Percentiles rank a stretch among this genome's conserved stretches.
Evolutionary conservation across 2,113 vertebrate species (phyloP).

Genomic region (Pluvialis apricaria): DNA sequence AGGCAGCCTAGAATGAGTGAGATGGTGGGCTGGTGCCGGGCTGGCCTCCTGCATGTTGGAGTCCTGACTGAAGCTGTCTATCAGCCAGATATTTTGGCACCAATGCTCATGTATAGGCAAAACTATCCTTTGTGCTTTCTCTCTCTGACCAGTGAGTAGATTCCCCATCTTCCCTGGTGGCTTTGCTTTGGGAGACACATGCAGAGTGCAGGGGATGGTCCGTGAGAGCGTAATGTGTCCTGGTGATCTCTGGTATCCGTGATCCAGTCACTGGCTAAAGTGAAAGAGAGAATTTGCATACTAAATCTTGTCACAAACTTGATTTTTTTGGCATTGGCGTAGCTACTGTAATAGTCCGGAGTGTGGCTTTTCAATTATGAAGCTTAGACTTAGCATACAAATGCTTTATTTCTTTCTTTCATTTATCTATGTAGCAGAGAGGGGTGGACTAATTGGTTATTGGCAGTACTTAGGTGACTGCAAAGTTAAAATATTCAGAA

Average conservation of each 20-base stretch:
- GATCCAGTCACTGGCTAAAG: not conserved
- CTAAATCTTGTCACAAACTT: not conserved
- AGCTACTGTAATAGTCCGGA: not conserved
- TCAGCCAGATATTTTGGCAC: no score
- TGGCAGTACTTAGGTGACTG: not conserved
- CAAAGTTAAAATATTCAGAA: not conserved
- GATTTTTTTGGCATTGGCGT: not conserved
- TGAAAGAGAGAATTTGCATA: not conserved
- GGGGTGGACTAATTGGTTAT: not conserved
- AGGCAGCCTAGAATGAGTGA: not conserved
- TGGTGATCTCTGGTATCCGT: no score
- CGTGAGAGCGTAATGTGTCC: fast-evolving
- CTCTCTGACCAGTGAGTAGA: not conserved
- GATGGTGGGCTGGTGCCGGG: no score
- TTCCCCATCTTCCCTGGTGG: not conserved
- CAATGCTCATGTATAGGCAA: not conserved
- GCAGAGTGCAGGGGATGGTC: not conserved
- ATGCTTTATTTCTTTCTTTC: not conserved
- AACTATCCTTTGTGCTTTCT: not conserved
- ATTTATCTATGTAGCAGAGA: not conserved
- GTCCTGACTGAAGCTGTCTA: no score
- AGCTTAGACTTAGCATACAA: not conserved
- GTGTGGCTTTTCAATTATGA: not conserved
- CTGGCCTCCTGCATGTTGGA: no score
- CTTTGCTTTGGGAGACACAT: not conserved